Conservation (phyloP, 1,140 invertebrate species). For the Popillia japonica region DNA sequence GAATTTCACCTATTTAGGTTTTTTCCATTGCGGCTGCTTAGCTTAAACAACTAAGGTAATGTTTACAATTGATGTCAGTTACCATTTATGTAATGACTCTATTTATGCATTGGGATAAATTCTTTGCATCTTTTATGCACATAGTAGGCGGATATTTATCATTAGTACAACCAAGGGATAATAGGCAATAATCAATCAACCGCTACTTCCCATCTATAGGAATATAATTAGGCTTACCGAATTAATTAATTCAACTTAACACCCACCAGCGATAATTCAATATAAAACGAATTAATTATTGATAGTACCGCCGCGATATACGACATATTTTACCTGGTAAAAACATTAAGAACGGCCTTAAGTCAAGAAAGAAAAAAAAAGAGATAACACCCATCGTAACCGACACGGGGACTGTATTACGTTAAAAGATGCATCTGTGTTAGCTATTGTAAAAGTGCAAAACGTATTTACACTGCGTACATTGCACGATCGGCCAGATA, state of each 20-base stretch:
- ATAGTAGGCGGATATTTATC: conserved; percentile 7
- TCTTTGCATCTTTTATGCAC: not conserved
- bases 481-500: conserved; percentile 42
- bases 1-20: too few species aligned
- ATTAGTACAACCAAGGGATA: not conserved
- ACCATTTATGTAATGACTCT: not conserved
- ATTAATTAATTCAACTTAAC: not conserved
- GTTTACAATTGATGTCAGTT: not conserved
- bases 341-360: too few species aligned
- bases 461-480: conserved; percentile 43
- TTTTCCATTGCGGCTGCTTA: too few species aligned
- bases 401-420: not conserved
- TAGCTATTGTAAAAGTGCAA: conserved; percentile 41
- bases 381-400: not conserved
- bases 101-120: not conserved
- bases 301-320: too few species aligned
- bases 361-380: too few species aligned
- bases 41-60: too few species aligned
- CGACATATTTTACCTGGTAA: too few species aligned
- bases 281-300: too few species aligned
- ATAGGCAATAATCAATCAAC: conserved; percentile 8
- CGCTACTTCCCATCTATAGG: not conserved
- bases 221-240: not conserved
- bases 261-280: not conserved
- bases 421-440: conserved; percentile 6